Conservation (phyloP, 35 echinoderm and acorn worm species). For the Holothuria glaberrima region DNA sequence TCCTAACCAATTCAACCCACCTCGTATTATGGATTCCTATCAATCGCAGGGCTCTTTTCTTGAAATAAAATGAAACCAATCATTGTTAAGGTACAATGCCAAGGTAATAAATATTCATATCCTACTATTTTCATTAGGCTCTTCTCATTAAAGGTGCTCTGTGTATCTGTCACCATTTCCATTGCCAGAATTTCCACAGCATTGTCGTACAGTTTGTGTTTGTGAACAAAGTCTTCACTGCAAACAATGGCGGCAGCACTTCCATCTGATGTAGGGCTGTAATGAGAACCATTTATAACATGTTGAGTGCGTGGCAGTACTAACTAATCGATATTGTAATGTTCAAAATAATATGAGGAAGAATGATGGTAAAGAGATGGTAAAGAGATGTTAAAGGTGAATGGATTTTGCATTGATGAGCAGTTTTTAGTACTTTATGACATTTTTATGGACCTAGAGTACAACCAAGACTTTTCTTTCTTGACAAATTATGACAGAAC, state of each 20-base stretch:
- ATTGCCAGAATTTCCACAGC: conserved; percentile 94
- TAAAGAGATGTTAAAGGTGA: no score
- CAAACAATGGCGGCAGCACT: conserved; percentile 83
- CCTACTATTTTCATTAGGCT: conserved; percentile 91
- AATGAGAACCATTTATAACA: neutral
- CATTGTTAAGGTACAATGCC: neutral
- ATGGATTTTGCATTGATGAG: no score
- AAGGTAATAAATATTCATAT: neutral
- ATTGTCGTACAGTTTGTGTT: conserved; percentile 69
- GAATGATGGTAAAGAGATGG: no score
- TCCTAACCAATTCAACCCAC: neutral
- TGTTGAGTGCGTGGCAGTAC: no score
- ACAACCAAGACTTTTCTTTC: no score
- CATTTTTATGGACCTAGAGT: no score
- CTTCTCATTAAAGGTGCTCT: conserved; percentile 83
- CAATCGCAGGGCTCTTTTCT: neutral
- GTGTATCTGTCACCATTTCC: conserved; percentile 87
- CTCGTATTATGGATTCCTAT: no score
- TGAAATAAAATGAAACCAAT: neutral
- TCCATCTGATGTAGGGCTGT: conserved; percentile 97
- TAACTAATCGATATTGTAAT: neutral
- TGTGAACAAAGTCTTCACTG: conserved; percentile 93
- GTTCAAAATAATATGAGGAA: no score
- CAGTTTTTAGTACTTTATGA: no score
- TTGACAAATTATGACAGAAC: no score